Percentiles rank a stretch among this genome's conserved stretches.
Conservation (phyloP, 2,888 invertebrate species). For the Thereva nobilitata region DNA sequence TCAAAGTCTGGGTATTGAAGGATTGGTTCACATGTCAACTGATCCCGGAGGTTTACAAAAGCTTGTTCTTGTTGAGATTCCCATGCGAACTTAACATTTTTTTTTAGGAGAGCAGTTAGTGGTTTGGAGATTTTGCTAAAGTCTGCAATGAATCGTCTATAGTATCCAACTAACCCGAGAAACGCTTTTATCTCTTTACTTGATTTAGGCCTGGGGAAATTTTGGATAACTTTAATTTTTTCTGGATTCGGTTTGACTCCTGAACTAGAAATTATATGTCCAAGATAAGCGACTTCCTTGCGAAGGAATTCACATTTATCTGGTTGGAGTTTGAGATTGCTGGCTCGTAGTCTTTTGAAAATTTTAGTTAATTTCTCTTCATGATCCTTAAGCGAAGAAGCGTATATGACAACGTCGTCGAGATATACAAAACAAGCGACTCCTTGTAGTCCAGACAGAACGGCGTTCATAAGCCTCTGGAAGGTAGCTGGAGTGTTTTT, state of each 20-base stretch:
- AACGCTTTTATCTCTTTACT: constrained; percentile 44
- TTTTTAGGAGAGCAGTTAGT: constrained; percentile 15
- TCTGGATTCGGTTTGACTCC: constrained; percentile 46
- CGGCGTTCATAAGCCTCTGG: too few relatives aligned
- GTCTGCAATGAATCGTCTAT: constrained; percentile 35
- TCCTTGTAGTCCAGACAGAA: too few relatives aligned
- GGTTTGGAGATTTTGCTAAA: too few relatives aligned
- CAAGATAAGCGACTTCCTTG: constrained; percentile 43
- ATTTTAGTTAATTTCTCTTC: too few relatives aligned
- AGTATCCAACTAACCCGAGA: constrained; percentile 43
- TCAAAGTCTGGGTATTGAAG: constrained; percentile 22
- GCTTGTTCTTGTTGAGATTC: not conserved
- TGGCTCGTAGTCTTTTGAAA: constrained; percentile 40
- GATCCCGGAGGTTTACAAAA: not conserved
- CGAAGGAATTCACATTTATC: constrained; percentile 45
- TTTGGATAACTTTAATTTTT: constrained; percentile 43
- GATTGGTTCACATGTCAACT: not conserved
- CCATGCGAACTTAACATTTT: constrained; percentile 10
- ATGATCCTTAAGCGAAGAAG: too few relatives aligned
- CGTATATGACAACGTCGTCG: too few relatives aligned
- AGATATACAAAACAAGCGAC: too few relatives aligned
- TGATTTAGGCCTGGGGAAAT: constrained; percentile 39
- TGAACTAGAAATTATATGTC: constrained; percentile 48
- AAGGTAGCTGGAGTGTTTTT: constrained; percentile 53
- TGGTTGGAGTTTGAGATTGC: constrained; percentile 45